phyloP scores from a whole-genome alignment of 2,113 vertebrate genomes.

The Shinisaurus crocodilurus region DNA sequence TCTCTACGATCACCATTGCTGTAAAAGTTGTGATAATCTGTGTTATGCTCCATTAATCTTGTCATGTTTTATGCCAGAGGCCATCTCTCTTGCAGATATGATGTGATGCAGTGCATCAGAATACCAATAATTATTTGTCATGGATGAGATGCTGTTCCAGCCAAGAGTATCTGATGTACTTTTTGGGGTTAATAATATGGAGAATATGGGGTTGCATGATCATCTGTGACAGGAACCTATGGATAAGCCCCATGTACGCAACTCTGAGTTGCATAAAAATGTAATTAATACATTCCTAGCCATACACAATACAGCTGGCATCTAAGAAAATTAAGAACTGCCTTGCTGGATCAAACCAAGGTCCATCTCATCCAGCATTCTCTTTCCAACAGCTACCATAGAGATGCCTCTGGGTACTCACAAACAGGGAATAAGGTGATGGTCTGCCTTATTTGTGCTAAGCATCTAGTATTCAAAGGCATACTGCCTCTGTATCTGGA shows the following conservation, averaged over 20 bases:
- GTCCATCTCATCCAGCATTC: too few species aligned
- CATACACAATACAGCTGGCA: not conserved
- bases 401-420: not conserved
- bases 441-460: not conserved
- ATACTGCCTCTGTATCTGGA: too few species aligned
- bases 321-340: not conserved
- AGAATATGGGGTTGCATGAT: not conserved
- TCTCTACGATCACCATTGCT: not conserved
- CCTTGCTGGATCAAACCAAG: not conserved
- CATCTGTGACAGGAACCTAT: not conserved
- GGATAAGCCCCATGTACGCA: not conserved
- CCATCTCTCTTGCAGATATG: not conserved
- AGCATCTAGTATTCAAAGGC: not conserved
- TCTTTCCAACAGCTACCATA: too few species aligned
- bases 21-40: not conserved
- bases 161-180: not conserved
- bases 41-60: slow-evolving; percentile 10
- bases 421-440: not conserved
- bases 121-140: not conserved
- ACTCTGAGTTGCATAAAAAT: not conserved
- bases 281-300: not conserved
- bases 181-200: not conserved
- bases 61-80: not conserved
- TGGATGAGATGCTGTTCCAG: not conserved
- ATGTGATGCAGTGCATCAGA: not conserved